Conservation (phyloP, 2,888 invertebrate species). For the Ischnura elegans region DNA sequence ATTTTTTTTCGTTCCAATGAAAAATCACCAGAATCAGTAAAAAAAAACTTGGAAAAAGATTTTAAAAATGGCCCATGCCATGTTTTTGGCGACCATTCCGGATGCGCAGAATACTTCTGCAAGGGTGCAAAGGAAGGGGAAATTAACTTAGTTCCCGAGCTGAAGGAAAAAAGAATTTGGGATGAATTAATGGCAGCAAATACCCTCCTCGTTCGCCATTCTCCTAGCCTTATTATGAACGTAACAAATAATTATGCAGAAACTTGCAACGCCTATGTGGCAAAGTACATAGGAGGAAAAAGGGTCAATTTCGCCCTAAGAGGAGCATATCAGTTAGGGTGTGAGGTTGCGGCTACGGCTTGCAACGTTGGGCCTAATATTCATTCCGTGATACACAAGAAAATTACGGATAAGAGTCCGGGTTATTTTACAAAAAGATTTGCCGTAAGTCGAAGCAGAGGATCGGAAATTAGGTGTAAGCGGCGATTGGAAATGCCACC, state of each 20-base stretch:
- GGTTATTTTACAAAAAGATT: not conserved
- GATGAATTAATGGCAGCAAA: slow-evolving; percentile 68
- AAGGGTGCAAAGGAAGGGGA: slow-evolving; percentile 63
- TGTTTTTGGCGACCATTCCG: slow-evolving; percentile 69
- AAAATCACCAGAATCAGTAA: not conserved
- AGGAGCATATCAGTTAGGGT: slow-evolving; percentile 58
- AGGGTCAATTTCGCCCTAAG: slow-evolving; percentile 68
- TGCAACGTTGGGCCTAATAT: not conserved
- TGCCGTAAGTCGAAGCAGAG: not conserved
- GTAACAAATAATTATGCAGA: slow-evolving; percentile 68
- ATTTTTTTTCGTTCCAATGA: slow-evolving; percentile 35
- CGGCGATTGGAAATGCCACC: not conserved
- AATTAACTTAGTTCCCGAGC: slow-evolving; percentile 39
- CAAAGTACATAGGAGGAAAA: slow-evolving; percentile 68
- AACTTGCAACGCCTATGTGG: slow-evolving; percentile 53
- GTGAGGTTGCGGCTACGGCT: not conserved
- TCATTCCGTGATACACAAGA: not conserved
- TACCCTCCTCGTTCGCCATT: slow-evolving; percentile 55
- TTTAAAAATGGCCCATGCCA: slow-evolving; percentile 69
- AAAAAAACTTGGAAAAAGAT: slow-evolving; percentile 14
- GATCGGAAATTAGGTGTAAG: not conserved
- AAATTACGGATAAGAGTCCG: not conserved
- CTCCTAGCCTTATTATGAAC: slow-evolving; percentile 67
- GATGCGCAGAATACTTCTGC: slow-evolving; percentile 68
- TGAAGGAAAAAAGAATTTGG: slow-evolving; percentile 54